Conservation (phyloP, 1,140 invertebrate genomes). For the Atta colombica region DNA sequence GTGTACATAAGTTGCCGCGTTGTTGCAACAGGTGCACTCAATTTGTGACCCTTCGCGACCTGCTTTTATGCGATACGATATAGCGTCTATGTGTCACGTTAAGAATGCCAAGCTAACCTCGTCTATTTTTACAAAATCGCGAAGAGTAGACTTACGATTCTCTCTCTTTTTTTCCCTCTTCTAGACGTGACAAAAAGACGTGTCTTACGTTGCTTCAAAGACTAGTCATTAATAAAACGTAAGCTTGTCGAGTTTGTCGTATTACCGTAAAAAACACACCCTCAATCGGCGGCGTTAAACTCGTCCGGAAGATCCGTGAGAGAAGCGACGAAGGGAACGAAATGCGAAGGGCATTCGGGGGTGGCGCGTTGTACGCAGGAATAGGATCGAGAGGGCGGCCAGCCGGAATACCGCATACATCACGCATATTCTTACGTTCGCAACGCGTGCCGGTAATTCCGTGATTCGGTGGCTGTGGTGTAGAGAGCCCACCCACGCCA, state of each 20-base stretch:
- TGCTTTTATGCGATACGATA: constrained; percentile 55
- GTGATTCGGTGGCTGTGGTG: constrained; percentile 66
- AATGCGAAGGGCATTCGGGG: neutral
- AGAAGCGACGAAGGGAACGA: constrained; percentile 6
- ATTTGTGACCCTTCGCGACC: constrained; percentile 73
- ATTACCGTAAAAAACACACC: constrained; percentile 5
- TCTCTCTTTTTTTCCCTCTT: neutral
- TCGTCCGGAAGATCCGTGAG: constrained; percentile 12
- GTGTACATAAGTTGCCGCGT: constrained; percentile 51
- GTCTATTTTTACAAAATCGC: constrained; percentile 20
- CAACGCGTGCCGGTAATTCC: constrained; percentile 75
- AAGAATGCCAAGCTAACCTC: constrained; percentile 9
- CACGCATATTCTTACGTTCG: constrained; percentile 79
- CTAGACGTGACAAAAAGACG: neutral
- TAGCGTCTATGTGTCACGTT: constrained; percentile 13
- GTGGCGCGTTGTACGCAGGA: neutral
- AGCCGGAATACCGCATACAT: constrained; percentile 83
- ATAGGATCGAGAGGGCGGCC: constrained; percentile 18
- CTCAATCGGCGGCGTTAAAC: neutral
- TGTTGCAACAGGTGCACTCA: constrained; percentile 75
- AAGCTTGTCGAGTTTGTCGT: neutral
- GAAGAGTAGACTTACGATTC: neutral
- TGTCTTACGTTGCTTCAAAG: too few species aligned
- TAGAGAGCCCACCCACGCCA: constrained; percentile 16
- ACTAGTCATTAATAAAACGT: neutral